Conservation (phyloP, 2,113 vertebrate genomes). For the Macaca mulatta region DNA sequence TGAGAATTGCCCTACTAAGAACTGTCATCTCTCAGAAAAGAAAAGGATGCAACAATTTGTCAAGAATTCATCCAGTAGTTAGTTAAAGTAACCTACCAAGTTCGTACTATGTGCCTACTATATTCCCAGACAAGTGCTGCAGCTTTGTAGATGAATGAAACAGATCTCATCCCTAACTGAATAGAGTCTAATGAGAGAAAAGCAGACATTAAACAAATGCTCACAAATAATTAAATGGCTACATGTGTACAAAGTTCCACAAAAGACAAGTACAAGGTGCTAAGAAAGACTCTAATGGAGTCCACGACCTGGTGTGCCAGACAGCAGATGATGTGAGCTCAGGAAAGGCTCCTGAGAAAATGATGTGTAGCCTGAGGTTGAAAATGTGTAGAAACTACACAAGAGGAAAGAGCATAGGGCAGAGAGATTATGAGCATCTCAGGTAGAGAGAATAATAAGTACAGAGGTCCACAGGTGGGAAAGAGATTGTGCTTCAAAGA, state of each 20-base stretch:
- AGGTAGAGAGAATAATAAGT: neutral
- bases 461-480: neutral
- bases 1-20: neutral
- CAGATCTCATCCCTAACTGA: neutral
- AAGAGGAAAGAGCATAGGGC: neutral
- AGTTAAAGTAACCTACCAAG: neutral
- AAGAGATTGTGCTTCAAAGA: fast-evolving
- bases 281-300: neutral
- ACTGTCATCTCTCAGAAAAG: neutral
- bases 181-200: neutral
- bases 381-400: neutral
- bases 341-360: neutral
- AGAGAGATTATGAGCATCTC: fast-evolving
- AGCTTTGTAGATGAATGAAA: neutral
- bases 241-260: neutral
- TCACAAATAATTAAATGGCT: neutral
- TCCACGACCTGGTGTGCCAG: fast-evolving
- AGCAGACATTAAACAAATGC: neutral
- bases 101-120: neutral
- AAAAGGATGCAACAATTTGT: neutral
- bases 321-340: fast-evolving
- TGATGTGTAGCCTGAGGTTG: fast-evolving
- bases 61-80: neutral
- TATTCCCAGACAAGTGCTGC: neutral
- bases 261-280: neutral